These are phyloP conservation scores for Poeciliopsis presidionis DNA, from an alignment of 2,797 vertebrate genomes.

Conservation along the genomic window DNA sequence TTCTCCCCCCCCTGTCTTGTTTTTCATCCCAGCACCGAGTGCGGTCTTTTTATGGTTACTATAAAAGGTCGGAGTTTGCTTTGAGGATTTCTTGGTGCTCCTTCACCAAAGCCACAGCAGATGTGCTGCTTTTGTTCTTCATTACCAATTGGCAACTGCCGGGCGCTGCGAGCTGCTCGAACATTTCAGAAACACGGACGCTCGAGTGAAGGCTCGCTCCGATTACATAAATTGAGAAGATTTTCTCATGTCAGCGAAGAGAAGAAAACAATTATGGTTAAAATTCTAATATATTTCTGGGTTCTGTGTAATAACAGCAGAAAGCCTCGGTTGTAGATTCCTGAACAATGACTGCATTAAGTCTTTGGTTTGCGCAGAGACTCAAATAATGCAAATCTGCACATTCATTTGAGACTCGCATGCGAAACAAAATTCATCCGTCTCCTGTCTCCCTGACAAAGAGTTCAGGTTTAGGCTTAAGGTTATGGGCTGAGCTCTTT, in stretches of 20 bases:
- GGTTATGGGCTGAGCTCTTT: slow-evolving; percentile 30
- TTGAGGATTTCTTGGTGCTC: slow-evolving; percentile 81
- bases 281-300: slow-evolving; percentile 41
- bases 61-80: slow-evolving; percentile 91
- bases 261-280: slow-evolving; percentile 41
- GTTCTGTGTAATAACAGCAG: slow-evolving; percentile 34
- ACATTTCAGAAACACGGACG: slow-evolving; percentile 78
- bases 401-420: slow-evolving; percentile 10
- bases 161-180: slow-evolving; percentile 73
- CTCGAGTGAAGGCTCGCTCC: slow-evolving; percentile 76
- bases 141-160: slow-evolving; percentile 87
- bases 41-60: slow-evolving; percentile 89
- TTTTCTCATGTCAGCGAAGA: slow-evolving; percentile 56
- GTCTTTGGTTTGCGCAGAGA: slow-evolving; percentile 2
- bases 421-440: slow-evolving; percentile 26
- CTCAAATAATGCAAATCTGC: not conserved
- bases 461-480: slow-evolving; percentile 54
- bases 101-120: slow-evolving; percentile 89
- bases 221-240: slow-evolving; percentile 71
- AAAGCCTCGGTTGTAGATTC: slow-evolving; percentile 24
- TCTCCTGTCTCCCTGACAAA: slow-evolving; percentile 30
- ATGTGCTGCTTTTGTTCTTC: slow-evolving; percentile 90
- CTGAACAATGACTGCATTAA: slow-evolving; percentile 31
- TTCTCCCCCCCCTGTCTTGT: slow-evolving; percentile 21
- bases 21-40: slow-evolving; percentile 75